Percentiles rank a stretch among this genome's conserved stretches.
Conservation (phyloP, 2,888 invertebrate genomes). For the Hyles lineata region DNA sequence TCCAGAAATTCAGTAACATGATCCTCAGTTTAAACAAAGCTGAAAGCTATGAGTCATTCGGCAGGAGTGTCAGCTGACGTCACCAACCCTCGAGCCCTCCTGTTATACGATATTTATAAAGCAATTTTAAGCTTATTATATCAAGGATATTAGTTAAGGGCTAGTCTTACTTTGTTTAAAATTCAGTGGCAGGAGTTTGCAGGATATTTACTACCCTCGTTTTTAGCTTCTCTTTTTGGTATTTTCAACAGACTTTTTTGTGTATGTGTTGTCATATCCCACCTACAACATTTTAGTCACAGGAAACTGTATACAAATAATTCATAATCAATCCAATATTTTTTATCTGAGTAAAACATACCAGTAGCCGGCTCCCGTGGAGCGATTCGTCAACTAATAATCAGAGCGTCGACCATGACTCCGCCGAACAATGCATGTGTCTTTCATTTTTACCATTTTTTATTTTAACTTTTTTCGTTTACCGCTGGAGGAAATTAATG, state of each 20-base stretch:
- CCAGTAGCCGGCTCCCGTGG: slow-evolving; percentile 41
- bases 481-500: slow-evolving; percentile 56
- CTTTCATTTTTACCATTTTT: slow-evolving; percentile 48
- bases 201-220: background rate
- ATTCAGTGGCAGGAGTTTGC: background rate
- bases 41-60: slow-evolving; percentile 23
- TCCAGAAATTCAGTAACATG: slow-evolving; percentile 7
- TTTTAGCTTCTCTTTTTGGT: background rate
- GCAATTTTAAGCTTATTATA: slow-evolving; percentile 11
- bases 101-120: slow-evolving; percentile 14
- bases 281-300: background rate
- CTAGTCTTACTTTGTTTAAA: background rate
- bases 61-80: slow-evolving; percentile 29
- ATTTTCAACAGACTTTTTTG: too few relatives aligned
- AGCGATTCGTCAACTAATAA: slow-evolving; percentile 43
- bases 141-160: background rate
- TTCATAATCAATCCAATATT: background rate
- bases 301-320: background rate
- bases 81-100: slow-evolving; percentile 9
- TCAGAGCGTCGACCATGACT: slow-evolving; percentile 49
- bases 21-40: slow-evolving; percentile 20
- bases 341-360: slow-evolving; percentile 32
- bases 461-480: slow-evolving; percentile 52
- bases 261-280: too few relatives aligned
- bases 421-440: slow-evolving; percentile 50